Evolutionary conservation across 2,113 vertebrate genomes (phyloP).

Genomic region (Lamprotornis superbus): DNA sequence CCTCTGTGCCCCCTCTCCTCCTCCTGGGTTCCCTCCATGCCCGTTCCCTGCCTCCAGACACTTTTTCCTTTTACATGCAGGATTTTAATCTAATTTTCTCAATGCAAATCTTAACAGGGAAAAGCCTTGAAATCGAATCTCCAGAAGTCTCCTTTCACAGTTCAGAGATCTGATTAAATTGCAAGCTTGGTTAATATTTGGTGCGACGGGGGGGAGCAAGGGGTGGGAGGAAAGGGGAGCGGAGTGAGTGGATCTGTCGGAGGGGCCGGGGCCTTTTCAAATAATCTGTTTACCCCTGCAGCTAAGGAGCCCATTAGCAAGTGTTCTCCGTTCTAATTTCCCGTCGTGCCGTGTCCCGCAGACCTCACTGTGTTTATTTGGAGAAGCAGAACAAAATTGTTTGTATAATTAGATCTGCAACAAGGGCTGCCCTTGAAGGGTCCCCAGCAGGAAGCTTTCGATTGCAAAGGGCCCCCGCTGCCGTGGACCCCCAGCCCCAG

Average conservation of each 20-base stretch:
- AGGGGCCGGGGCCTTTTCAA: slow-evolving; percentile 60
- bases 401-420: slow-evolving; percentile 74
- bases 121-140: slow-evolving; percentile 57
- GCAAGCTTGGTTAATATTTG: slow-evolving; percentile 58
- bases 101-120: slow-evolving; percentile 54
- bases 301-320: slow-evolving; percentile 75
- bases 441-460: slow-evolving; percentile 64
- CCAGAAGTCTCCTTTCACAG: slow-evolving; percentile 62
- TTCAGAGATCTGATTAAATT: slow-evolving; percentile 63
- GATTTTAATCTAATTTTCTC: slow-evolving; percentile 64
- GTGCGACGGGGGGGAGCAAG: background rate
- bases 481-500: background rate
- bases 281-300: slow-evolving; percentile 74
- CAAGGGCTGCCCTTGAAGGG: slow-evolving; percentile 70
- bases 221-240: slow-evolving; percentile 4
- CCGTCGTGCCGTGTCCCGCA: slow-evolving; percentile 60
- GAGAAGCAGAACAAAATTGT: slow-evolving; percentile 74
- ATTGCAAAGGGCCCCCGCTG: slow-evolving; percentile 7
- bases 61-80: background rate
- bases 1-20: background rate
- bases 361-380: slow-evolving; percentile 75
- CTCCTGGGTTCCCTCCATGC: background rate
- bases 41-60: background rate
- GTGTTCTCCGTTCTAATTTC: slow-evolving; percentile 70
- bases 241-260: background rate